phyloP scores from a whole-genome alignment of 64 coral and sea anemone species.

The Montipora capricornis region DNA sequence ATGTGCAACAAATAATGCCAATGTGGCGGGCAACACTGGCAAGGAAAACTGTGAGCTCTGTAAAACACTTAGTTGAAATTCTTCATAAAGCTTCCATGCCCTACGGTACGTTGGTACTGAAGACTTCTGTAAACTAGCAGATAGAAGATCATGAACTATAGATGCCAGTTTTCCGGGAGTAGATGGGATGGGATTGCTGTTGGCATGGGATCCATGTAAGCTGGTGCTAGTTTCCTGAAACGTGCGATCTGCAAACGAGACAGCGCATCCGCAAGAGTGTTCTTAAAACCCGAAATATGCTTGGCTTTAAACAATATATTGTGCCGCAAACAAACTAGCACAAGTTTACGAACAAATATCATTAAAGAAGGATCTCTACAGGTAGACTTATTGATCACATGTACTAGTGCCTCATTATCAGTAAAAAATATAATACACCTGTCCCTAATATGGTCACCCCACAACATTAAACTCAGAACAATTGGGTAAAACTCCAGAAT shows the following conservation, averaged over 20 bases:
- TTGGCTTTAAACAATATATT: slow-evolving; percentile 42
- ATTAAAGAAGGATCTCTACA: not conserved
- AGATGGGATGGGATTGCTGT: too few species aligned
- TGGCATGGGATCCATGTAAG: too few species aligned
- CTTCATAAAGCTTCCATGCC: too few species aligned
- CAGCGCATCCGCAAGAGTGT: not conserved
- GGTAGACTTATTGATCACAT: too few species aligned
- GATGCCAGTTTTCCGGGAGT: not conserved
- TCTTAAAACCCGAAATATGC: slow-evolving; percentile 20
- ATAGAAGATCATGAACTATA: too few species aligned
- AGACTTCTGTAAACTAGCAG: too few species aligned
- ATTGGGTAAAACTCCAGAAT: slow-evolving; percentile 57
- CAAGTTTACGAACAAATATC: slow-evolving; percentile 39
- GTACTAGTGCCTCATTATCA: not conserved
- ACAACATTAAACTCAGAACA: slow-evolving; percentile 22
- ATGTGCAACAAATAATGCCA: too few species aligned
- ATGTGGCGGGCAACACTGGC: too few species aligned
- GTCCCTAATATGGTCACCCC: not conserved
- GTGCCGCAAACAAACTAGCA: slow-evolving; percentile 7
- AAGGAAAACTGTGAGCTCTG: too few species aligned
- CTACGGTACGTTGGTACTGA: too few species aligned
- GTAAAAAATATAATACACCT: slow-evolving; percentile 23
- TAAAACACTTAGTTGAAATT: too few species aligned
- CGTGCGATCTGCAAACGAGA: too few species aligned
- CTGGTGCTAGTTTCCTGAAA: not conserved